Evolutionary conservation across 2,797 vertebrate genomes (phyloP), one percentile per base, ranked within the genome.

Genomic region (Thamnophis elegans): DNA sequence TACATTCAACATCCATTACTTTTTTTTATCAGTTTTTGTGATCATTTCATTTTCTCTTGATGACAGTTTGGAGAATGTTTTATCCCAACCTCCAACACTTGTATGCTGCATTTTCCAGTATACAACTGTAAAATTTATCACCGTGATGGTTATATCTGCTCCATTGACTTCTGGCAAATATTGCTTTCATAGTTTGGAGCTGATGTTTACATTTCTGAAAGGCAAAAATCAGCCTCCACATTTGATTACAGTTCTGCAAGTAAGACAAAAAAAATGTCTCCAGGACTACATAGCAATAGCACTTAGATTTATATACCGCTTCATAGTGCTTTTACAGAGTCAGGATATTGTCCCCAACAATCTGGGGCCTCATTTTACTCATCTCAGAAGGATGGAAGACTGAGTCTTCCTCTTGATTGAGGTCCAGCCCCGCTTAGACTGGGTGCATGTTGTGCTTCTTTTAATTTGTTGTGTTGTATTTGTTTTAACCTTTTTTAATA

Each of bases 21-120:
- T 6, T 8, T 26, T 1, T 8, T 26, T 1, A 0, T 62, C 5
- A 5, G 51, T 0, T 65, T n/a, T 53, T 55, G 7, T 0, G 0
- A 1, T 92, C 12, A 0, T 22, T 51, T 92, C 59, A 85, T 90
- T 94, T 78, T 36, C 13, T 53, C 28, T 2, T 87, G 59, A 47
- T 82, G 89, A 73, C 18, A 28, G 10, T 5, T 91, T 53, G 11
- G 91, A 16, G 22, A 91, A 60, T 53, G 18, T 90, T 60, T 55
- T n/a, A 28, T 91, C 55, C 32, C 20, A 62, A 16, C 12, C 62
- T 2, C 51, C 82, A 94, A 91, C 32, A 55, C 25, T 73, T 91
- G 28, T 2, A 14, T 60, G 42, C 59, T 54, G 11, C 25, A 94
- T 93, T 93, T 0, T 0, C 55, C 1, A 0, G 56, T 42, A 58